These are phyloP conservation scores for Drosophila pseudoananassae DNA, from an alignment of 1,140 invertebrate genomes.

Conservation along the genomic window DNA sequence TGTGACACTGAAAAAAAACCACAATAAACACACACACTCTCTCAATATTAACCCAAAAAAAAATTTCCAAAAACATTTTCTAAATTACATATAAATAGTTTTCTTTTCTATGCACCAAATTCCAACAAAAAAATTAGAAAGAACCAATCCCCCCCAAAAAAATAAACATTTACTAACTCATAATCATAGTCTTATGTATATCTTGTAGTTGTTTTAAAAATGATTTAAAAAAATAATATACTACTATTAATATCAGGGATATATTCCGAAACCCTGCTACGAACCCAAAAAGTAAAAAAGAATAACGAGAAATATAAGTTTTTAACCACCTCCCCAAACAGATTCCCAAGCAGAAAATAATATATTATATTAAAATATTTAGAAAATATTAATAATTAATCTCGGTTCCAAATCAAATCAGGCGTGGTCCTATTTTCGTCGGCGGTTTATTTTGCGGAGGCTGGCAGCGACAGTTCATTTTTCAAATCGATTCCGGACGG, in stretches of 20 bases:
- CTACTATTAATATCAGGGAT: slow-evolving; percentile 4
- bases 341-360: slow-evolving; percentile 63
- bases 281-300: slow-evolving; percentile 24
- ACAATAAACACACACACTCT: slow-evolving; percentile 28
- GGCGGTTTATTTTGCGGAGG: slow-evolving; percentile 99
- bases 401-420: slow-evolving; percentile 84
- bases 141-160: slow-evolving; percentile 2
- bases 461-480: slow-evolving; percentile 97
- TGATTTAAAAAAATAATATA: slow-evolving; percentile 13
- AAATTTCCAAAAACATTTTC: slow-evolving; percentile 27
- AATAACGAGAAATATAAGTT: slow-evolving; percentile 1
- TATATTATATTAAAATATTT: slow-evolving; percentile 5
- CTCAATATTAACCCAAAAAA: slow-evolving; percentile 1
- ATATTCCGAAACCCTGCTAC: slow-evolving; percentile 7
- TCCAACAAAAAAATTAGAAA: slow-evolving; percentile 39
- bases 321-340: slow-evolving; percentile 9
- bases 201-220: slow-evolving; percentile 73
- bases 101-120: slow-evolving; percentile 48
- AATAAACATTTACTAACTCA: slow-evolving; percentile 29
- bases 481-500: slow-evolving; percentile 99
- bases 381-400: slow-evolving; percentile 39
- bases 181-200: slow-evolving; percentile 68
- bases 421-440: slow-evolving; percentile 99
- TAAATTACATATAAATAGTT: slow-evolving; percentile 56
- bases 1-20: slow-evolving; percentile 25